A percentile compares a stretch with the other conserved stretches of the same genome.
Conservation (phyloP, 2,888 invertebrate species). For the Cosmia pyralina region DNA sequence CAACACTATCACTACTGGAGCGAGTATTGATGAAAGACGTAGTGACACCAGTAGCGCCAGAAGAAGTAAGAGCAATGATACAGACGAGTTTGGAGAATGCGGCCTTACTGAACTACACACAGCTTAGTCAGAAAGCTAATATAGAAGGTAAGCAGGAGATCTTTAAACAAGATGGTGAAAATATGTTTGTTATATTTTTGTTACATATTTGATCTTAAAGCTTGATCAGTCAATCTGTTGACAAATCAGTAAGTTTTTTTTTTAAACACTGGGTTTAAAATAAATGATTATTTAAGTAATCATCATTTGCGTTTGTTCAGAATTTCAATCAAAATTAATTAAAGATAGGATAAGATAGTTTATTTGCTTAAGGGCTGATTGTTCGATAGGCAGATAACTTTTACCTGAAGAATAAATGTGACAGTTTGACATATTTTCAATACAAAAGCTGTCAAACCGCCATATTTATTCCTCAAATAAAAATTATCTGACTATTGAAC, state of each 20-base stretch:
- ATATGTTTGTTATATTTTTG: background rate
- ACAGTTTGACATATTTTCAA: too few species aligned
- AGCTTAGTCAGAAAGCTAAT: constrained; percentile 98
- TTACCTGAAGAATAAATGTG: too few species aligned
- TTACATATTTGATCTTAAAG: background rate
- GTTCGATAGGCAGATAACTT: too few species aligned
- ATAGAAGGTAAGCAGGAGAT: constrained; percentile 95
- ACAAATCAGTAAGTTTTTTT: too few species aligned
- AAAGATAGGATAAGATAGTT: too few species aligned
- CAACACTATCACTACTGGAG: constrained; percentile 98
- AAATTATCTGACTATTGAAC: too few species aligned
- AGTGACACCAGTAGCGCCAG: constrained; percentile 98
- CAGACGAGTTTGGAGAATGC: constrained; percentile 99
- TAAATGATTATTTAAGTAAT: background rate
- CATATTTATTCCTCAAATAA: too few species aligned
- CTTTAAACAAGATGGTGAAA: background rate
- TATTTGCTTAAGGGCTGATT: too few species aligned
- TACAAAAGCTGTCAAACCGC: too few species aligned
- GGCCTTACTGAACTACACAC: constrained; percentile 98
- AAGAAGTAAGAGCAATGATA: constrained; percentile 98
- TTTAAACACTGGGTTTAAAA: background rate
- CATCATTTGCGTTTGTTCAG: background rate
- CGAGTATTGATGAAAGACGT: constrained; percentile 99
- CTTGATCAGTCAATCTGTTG: background rate
- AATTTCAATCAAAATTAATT: background rate